These are phyloP conservation scores for Pleuronectes platessa DNA, from an alignment of 2,113 vertebrate genomes.

Conservation along the genomic window DNA sequence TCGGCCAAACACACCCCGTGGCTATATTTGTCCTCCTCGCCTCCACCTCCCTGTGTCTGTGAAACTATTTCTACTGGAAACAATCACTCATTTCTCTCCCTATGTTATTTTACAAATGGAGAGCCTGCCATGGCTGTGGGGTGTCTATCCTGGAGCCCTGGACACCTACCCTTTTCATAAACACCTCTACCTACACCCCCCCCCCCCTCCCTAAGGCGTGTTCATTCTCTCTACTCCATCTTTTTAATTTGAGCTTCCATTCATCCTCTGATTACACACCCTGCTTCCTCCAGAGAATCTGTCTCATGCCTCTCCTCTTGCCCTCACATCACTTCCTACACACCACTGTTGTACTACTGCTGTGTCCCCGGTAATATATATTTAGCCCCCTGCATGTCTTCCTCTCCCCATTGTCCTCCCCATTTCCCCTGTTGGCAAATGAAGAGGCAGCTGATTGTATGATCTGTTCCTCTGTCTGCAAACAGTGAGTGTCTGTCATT, in stretches of 20 bases:
- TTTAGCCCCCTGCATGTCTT: conserved; percentile 8
- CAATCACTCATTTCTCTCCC: neutral
- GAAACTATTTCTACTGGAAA: conserved; percentile 15
- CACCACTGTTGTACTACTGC: neutral
- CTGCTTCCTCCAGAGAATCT: conserved; percentile 3
- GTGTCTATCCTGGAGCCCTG: conserved; percentile 5
- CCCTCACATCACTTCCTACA: conserved; percentile 19
- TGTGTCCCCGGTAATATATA: conserved; percentile 8
- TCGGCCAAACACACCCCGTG: conserved; percentile 8
- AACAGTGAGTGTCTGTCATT: conserved; percentile 30
- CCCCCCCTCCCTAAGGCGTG: neutral
- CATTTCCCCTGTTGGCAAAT: conserved; percentile 15
- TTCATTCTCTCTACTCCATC: conserved; percentile 1
- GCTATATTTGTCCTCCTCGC: conserved; percentile 32
- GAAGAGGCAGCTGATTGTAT: conserved; percentile 19
- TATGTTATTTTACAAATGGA: neutral
- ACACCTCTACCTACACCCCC: conserved; percentile 15
- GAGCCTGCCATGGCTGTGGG: neutral
- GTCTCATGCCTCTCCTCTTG: neutral
- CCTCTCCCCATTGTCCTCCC: conserved; percentile 9
- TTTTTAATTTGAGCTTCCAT: conserved; percentile 19
- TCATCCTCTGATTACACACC: neutral
- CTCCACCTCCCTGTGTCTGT: neutral
- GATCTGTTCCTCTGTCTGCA: conserved; percentile 13
- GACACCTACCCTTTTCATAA: conserved; percentile 10